Conservation (phyloP, 2,888 invertebrate species). For the Piscicola geometra region DNA sequence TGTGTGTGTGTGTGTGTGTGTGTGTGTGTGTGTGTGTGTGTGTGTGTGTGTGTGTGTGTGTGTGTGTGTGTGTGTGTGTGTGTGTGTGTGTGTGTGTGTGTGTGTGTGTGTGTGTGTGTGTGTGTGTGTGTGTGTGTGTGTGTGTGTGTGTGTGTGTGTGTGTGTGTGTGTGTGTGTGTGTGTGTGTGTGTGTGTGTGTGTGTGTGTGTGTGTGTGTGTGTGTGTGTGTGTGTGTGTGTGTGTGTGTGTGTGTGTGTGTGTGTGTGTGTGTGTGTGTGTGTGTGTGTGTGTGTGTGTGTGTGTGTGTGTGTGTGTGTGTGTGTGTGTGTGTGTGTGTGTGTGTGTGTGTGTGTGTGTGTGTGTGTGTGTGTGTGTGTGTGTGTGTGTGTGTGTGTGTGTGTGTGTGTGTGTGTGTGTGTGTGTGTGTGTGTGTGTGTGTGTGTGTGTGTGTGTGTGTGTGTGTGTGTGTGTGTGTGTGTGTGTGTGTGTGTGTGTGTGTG, state of each 20-base stretch:
- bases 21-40: constrained; percentile 22
- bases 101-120: constrained; percentile 19
- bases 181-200: constrained; percentile 1
- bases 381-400: constrained; percentile 36
- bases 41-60: constrained; percentile 26
- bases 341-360: constrained; percentile 33
- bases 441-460: constrained; percentile 23
- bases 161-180: constrained; percentile 25
- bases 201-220: constrained; percentile 16
- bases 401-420: constrained; percentile 33
- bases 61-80: constrained; percentile 27
- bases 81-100: constrained; percentile 19
- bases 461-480: too few relatives aligned
- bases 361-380: constrained; percentile 35
- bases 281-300: constrained; percentile 19
- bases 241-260: constrained; percentile 34
- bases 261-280: constrained; percentile 21
- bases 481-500: too few relatives aligned
- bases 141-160: constrained; percentile 4
- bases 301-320: constrained; percentile 24
- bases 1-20: constrained; percentile 21
- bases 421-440: constrained; percentile 30
- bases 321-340: constrained; percentile 33
- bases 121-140: neutral
- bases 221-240: constrained; percentile 9